Conservation (phyloP, 2,888 invertebrate genomes). For the Chymomyza caudatula region DNA sequence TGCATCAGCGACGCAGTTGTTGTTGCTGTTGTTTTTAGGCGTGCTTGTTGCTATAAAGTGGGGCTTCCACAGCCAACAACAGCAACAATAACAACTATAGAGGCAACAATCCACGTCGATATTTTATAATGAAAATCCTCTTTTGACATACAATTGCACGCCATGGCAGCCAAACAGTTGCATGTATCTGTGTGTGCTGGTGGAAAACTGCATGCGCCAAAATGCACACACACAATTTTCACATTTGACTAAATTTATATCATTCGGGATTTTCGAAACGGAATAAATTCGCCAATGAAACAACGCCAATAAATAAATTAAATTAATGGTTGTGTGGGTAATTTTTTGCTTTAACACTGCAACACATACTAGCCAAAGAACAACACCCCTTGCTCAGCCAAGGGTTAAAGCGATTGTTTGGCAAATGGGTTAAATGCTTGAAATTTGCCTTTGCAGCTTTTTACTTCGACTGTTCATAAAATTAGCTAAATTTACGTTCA, state of each 20-base stretch:
- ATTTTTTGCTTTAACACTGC: slow-evolving; percentile 28
- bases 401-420: not conserved
- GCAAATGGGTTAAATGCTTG: slow-evolving; percentile 43
- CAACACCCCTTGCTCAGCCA: not conserved
- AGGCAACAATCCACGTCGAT: slow-evolving; percentile 49
- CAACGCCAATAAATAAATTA: slow-evolving; percentile 78
- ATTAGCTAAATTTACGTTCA: slow-evolving; percentile 60
- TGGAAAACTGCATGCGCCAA: slow-evolving; percentile 56
- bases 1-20: slow-evolving; percentile 19
- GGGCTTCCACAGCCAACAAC: not conserved
- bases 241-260: slow-evolving; percentile 75
- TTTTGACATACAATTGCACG: slow-evolving; percentile 44
- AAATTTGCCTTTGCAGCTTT: slow-evolving; percentile 21
- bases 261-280: slow-evolving; percentile 71
- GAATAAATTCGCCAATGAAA: slow-evolving; percentile 77
- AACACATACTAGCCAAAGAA: not conserved
- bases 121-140: slow-evolving; percentile 77
- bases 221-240: slow-evolving; percentile 75
- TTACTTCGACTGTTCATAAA: slow-evolving; percentile 49
- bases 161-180: slow-evolving; percentile 8
- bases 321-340: slow-evolving; percentile 71
- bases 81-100: slow-evolving; percentile 15
- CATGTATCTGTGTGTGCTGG: slow-evolving; percentile 17
- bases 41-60: not conserved
- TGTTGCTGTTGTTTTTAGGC: slow-evolving; percentile 5